phyloP scores from a whole-genome alignment of 2,797 vertebrate species.

The Gymnopithys bicolor region DNA sequence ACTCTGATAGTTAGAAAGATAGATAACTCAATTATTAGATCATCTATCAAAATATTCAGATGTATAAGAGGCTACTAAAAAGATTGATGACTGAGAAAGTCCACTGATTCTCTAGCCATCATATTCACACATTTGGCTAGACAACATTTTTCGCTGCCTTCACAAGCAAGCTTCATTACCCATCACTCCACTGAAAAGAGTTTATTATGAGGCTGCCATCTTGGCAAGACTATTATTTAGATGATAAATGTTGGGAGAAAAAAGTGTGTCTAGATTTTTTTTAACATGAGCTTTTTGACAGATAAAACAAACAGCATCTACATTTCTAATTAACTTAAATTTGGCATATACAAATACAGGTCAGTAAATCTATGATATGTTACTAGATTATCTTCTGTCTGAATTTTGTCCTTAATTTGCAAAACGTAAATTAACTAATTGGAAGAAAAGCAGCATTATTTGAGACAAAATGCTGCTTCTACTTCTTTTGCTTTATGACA shows the following conservation, averaged over 20 bases:
- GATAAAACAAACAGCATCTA: conserved; percentile 88
- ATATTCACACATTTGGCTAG: conserved; percentile 95
- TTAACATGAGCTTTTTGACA: conserved; percentile 89
- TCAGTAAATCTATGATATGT: conserved; percentile 79
- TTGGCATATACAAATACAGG: conserved; percentile 85
- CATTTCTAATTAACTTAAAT: conserved; percentile 87
- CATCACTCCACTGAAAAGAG: conserved; percentile 96
- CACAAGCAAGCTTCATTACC: conserved; percentile 99
- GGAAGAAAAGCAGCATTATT: conserved; percentile 79
- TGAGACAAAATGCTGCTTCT: conserved; percentile 78
- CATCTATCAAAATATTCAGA: conserved; percentile 95
- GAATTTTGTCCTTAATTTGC: conserved; percentile 82
- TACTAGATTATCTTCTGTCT: conserved; percentile 76
- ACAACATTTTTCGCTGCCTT: conserved; percentile 90
- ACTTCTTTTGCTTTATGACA: conserved; percentile 74
- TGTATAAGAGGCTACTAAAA: conserved; percentile 91
- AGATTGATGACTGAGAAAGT: conserved; percentile 96
- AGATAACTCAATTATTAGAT: conserved; percentile 99
- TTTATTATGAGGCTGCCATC: conserved; percentile 99
- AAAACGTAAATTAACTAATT: conserved; percentile 86
- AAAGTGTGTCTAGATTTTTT: conserved; percentile 79
- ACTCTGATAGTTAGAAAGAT: conserved; percentile 97
- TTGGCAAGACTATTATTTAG: conserved; percentile 99
- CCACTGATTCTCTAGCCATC: conserved; percentile 90
- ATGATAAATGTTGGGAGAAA: conserved; percentile 93